phyloP scores from a whole-genome alignment of 2,888 invertebrate species.

The Diaperis boleti region DNA sequence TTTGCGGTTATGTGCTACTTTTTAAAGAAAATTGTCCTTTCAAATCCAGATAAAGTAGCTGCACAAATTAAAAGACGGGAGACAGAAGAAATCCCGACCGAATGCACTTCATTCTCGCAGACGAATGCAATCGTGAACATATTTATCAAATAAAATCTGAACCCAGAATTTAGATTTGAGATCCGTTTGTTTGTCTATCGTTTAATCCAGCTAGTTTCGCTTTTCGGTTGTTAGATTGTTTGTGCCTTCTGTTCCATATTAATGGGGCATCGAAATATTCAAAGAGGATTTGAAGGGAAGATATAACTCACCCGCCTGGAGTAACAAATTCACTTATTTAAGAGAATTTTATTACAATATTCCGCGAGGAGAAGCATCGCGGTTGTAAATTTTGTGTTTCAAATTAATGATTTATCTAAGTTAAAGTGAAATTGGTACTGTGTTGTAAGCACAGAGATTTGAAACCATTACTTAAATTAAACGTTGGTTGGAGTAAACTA shows the following conservation, averaged over 20 bases:
- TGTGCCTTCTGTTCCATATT: slow-evolving; percentile 29
- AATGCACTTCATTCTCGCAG: not conserved
- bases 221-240: slow-evolving; percentile 22
- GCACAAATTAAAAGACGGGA: not conserved
- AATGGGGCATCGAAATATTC: slow-evolving; percentile 33
- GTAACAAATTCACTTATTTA: slow-evolving; percentile 23
- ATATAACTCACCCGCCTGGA: slow-evolving; percentile 9
- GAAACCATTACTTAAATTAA: too few relatives aligned
- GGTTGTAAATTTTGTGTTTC: slow-evolving; percentile 16
- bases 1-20: slow-evolving; percentile 13
- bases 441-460: too few relatives aligned
- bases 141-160: not conserved
- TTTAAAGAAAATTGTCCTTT: not conserved
- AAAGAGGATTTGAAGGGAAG: slow-evolving; percentile 27
- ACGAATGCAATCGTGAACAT: not conserved
- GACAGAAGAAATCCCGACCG: not conserved
- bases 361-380: too few relatives aligned
- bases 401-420: too few relatives aligned
- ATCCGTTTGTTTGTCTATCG: slow-evolving; percentile 3
- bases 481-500: too few relatives aligned
- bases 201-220: slow-evolving; percentile 8
- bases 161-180: not conserved
- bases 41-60: not conserved
- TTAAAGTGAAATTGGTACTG: too few relatives aligned
- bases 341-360: slow-evolving; percentile 23